phyloP scores from a whole-genome alignment of 2,888 invertebrate genomes.

The Campaea margaritaria region DNA sequence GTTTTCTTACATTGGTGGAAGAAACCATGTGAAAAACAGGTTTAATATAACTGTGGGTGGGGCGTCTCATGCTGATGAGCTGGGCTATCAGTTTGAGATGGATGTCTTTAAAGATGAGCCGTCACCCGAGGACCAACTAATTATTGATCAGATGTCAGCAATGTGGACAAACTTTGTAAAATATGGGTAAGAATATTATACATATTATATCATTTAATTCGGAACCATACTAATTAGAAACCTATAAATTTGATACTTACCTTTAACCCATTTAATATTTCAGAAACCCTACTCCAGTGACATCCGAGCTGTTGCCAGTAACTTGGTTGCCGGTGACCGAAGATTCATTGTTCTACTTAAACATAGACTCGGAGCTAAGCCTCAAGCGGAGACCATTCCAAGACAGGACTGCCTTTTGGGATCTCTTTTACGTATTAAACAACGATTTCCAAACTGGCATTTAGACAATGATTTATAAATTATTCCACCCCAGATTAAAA shows the following conservation, averaged over 20 bases:
- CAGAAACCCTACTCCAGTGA: conserved; percentile 56
- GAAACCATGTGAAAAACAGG: conserved; percentile 55
- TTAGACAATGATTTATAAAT: not conserved
- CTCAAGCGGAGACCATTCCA: conserved; percentile 48
- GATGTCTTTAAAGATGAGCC: conserved; percentile 44
- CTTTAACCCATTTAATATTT: too few species aligned
- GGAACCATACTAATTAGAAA: too few species aligned
- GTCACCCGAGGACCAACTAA: conserved; percentile 49
- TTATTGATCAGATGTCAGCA: conserved; percentile 56
- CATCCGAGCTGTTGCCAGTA: conserved; percentile 50
- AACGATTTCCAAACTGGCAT: conserved; percentile 37
- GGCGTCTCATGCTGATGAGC: conserved; percentile 56
- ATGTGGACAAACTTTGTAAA: conserved; percentile 64
- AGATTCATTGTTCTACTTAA: conserved; percentile 42
- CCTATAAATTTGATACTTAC: too few species aligned
- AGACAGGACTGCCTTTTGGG: conserved; percentile 55
- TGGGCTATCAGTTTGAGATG: conserved; percentile 59
- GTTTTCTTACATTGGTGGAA: conserved; percentile 60
- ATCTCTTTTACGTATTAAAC: conserved; percentile 52
- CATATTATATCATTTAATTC: not conserved
- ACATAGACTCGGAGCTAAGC: conserved; percentile 48
- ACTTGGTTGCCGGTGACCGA: conserved; percentile 47
- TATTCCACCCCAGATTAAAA: too few species aligned
- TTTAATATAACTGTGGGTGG: conserved; percentile 50
- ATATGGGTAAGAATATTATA: conserved; percentile 48